phyloP scores from a whole-genome alignment of 2,888 invertebrate genomes.

The Saturnia pavonia region DNA sequence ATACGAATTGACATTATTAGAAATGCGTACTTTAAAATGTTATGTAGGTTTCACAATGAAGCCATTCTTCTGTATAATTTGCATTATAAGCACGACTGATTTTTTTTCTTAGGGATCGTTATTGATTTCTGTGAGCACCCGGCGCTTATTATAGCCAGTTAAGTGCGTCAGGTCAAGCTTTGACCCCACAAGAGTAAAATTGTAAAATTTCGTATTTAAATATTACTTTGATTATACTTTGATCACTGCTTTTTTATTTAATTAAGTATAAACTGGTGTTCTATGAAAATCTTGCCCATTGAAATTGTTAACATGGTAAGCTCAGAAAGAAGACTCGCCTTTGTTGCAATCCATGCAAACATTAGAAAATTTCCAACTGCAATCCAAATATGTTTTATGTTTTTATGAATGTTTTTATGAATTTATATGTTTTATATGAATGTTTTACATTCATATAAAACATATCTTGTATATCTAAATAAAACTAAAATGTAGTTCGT shows the following conservation, averaged over 20 bases:
- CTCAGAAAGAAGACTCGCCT: no score
- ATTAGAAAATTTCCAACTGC: no score
- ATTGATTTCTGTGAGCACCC: background rate
- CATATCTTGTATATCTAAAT: no score
- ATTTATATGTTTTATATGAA: no score
- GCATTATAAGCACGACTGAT: slow-evolving; percentile 1
- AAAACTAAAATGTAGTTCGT: no score
- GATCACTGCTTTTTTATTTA: background rate
- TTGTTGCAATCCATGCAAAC: no score
- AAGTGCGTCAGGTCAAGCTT: background rate
- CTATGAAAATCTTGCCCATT: background rate
- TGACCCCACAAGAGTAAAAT: background rate
- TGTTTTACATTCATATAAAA: no score
- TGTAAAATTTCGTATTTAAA: background rate
- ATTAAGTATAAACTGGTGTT: background rate
- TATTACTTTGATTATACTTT: background rate
- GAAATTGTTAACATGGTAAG: no score
- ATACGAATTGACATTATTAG: background rate
- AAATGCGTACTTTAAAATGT: background rate
- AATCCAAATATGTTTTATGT: no score
- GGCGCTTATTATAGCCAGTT: slow-evolving; percentile 4
- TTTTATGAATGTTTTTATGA: no score
- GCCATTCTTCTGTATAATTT: slow-evolving; percentile 1
- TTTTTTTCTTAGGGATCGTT: background rate
- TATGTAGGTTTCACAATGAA: background rate